Base-by-base conservation (phyloP, 2,113 vertebrate genomes). In the Cinclus cinclus region DNA sequence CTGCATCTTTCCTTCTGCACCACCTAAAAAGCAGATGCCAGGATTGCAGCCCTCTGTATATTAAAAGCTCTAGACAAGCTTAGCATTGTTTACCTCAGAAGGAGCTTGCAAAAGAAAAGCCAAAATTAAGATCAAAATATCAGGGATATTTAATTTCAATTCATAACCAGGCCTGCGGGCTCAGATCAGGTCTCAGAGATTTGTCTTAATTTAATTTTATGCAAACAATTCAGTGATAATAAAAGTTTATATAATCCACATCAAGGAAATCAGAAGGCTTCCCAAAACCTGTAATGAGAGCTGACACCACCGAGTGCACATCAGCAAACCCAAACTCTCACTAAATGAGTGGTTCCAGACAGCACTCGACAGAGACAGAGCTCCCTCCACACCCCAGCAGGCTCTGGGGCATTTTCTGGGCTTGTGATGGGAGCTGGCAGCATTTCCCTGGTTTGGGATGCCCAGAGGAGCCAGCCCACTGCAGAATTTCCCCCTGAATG, bases 141-240 rank as follows among this genome's bases (percentile, higher is more conserved):
- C 44, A 64, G 7, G 27, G 35, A 23, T 31, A 71, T 52, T 88
- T 90, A 64, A 83, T 80, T 80, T 69, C 77, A 69, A 77, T 59
- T 64, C 50, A 13, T 62, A 65, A 65, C 23, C 50, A 87, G 47
- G 50, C 83, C 67, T 39, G 9, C 7, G 22, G 71, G 83, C 50
- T 91, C 28, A 27, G 50, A 91, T 65, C 42, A 70, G 64, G 46
- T 46, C 76, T 80, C 37, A 23, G 78, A 89, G 78, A 28, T 75
- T 83, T 75, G 55, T 63, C 80, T 89, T 86, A 84, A 71, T 86
- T 68, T 89, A 73, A 79, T 94, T 95, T 87, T 81, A 94, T 64
- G 76, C 62, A 93, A 92, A 87, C 49, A 73, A 44, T 71, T 83
- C 71, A 58, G 49, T 30, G 64, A 79, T 86, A 84, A 82, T 39